phyloP scores from a whole-genome alignment of 1,140 invertebrate species.

The Cardiocondyla obscurior region DNA sequence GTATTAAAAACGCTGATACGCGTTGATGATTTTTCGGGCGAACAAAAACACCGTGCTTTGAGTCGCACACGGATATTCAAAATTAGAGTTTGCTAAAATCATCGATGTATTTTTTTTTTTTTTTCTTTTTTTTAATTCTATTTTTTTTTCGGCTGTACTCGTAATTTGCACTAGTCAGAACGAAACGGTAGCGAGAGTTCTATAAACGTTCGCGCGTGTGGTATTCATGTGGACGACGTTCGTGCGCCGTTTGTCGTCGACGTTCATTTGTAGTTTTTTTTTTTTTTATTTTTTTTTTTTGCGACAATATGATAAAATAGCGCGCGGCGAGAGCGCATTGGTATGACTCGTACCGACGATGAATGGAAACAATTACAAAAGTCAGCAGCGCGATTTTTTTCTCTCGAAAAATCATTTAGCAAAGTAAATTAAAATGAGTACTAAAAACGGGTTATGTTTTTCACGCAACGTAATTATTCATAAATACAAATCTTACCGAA shows the following conservation, averaged over 20 bases:
- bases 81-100: background rate
- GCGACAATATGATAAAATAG: conserved; percentile 55
- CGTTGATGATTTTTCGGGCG: conserved; percentile 14
- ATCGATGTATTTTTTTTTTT: background rate
- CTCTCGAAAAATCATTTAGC: conserved; percentile 24
- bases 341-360: conserved; percentile 37
- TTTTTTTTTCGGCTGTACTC: background rate
- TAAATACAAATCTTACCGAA: background rate
- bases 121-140: background rate
- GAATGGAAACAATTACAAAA: conserved; percentile 48
- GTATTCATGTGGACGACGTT: conserved; percentile 70
- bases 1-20: conserved; percentile 13
- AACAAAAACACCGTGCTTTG: no score
- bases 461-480: background rate
- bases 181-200: conserved; percentile 39
- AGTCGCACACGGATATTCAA: background rate
- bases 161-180: conserved; percentile 15
- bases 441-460: background rate
- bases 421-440: background rate
- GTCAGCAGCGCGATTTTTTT: conserved; percentile 37
- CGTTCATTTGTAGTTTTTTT: conserved; percentile 64
- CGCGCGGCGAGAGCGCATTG: conserved; percentile 9
- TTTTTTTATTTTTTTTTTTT: no score
- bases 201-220: conserved; percentile 49
- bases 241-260: conserved; percentile 62